Evolutionary conservation across 1,140 invertebrate genomes (phyloP), one percentile per base, ranked within the genome.

Genomic region (Calycopis cecrops): DNA sequence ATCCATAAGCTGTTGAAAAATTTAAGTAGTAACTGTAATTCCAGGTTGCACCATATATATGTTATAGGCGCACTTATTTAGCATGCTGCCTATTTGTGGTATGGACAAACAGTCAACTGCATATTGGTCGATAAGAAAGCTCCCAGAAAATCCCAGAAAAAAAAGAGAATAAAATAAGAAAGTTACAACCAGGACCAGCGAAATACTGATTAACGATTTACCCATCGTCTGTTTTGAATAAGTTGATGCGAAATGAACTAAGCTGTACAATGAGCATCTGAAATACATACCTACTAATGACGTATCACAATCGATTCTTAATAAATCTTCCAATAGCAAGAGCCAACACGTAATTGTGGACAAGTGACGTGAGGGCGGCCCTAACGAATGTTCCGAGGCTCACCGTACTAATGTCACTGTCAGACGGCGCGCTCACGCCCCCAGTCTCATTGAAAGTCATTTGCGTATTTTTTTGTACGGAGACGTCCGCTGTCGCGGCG

Each of bases 361-460:
- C 58, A 62, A 73, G 64, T 79, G 76, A 83, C 72, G 67, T 61
- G 72, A 55, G 59, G 76, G 66, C 76, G 76, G 74, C 76, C 74
- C 69, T 66, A 67, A 71, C 65, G 71, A 67, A 73, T 67, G 65
- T 58, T 50, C 55, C 48, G 60, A 70, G 65, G 33, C 57, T 44
- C 58, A 68, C 65, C 69, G 76, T 80, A 76, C 61, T 65, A 67
- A 69, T 67, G 72, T 83, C 80, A 79, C 57, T 65, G 80, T 84
- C 80, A 79, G 71, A 84, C 83, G 79, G 70, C 48, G 59, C 65
- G 60, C 61, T 69, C 74, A 84, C 83, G 78, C 83, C 83, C 79
- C 67, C 65, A 71, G 73, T 79, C 79, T 76, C 76, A 83, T 81
- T 76, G 79, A 68, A 66, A 71, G 70, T 68, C 74, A 80, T 86